Evolutionary conservation across 1,140 invertebrate genomes (phyloP).

Genomic region (Tribolium castaneum): DNA sequence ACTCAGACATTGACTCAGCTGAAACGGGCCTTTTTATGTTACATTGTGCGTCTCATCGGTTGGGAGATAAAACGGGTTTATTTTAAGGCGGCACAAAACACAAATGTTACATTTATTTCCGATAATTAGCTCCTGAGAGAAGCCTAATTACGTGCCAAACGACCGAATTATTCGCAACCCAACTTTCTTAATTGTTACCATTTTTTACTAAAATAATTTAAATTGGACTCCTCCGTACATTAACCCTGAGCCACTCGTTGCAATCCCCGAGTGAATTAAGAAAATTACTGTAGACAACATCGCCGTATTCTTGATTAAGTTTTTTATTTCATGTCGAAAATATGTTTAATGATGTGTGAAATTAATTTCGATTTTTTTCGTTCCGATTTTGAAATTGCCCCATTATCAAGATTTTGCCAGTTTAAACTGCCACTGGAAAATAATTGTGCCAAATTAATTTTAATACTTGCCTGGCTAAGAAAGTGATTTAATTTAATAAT

Average conservation of each 20-base stretch:
- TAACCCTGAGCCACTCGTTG: slow-evolving; percentile 31
- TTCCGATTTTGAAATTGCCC: background rate
- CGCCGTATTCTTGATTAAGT: slow-evolving; percentile 36
- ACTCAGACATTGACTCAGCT: slow-evolving; percentile 52
- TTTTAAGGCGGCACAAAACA: slow-evolving; percentile 24
- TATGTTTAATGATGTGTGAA: slow-evolving; percentile 40
- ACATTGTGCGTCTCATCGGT: slow-evolving; percentile 40
- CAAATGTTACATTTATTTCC: slow-evolving; percentile 35
- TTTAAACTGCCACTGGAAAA: background rate
- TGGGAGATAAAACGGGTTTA: slow-evolving; percentile 40
- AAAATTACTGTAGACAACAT: slow-evolving; percentile 37
- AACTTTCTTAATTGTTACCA: too few relatives aligned
- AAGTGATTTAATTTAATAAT: background rate
- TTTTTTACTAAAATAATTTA: background rate
- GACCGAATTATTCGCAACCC: too few relatives aligned
- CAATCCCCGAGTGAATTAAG: slow-evolving; percentile 41
- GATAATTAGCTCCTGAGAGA: slow-evolving; percentile 6
- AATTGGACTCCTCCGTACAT: slow-evolving; percentile 29
- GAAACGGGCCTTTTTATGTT: slow-evolving; percentile 46
- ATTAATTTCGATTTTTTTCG: slow-evolving; percentile 37
- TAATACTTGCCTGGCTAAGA: background rate
- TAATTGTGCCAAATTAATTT: background rate
- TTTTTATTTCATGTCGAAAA: slow-evolving; percentile 39
- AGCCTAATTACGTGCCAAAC: background rate
- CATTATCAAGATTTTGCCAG: slow-evolving; percentile 15